Evolutionary conservation across 2,113 vertebrate species (phyloP).

Genomic region (Zosterops pallidus): DNA sequence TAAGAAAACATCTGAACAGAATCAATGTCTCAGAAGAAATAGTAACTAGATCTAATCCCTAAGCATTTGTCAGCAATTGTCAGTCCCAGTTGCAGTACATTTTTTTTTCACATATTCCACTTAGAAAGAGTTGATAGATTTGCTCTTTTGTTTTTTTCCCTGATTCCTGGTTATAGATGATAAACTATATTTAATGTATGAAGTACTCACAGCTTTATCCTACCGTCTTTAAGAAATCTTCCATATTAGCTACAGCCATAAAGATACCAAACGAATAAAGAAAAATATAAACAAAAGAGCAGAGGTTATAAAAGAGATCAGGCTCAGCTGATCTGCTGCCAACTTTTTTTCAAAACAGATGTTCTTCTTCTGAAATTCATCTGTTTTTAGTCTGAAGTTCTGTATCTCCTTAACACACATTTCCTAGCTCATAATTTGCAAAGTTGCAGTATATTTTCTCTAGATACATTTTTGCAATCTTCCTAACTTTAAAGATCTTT

Average conservation of each 20-base stretch:
- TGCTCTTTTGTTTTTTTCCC: not conserved
- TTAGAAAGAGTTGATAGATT: not conserved
- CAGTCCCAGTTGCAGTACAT: not conserved
- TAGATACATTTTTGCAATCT: not conserved
- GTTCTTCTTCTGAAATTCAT: conserved; percentile 18
- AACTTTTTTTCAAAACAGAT: conserved; percentile 26
- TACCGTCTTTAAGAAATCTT: not conserved
- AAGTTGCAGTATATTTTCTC: not conserved
- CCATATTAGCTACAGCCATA: not conserved
- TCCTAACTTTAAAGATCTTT: not conserved
- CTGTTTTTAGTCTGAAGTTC: not conserved
- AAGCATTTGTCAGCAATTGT: not conserved
- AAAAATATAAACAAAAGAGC: not conserved
- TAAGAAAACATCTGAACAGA: conserved; percentile 1
- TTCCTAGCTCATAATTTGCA: not conserved
- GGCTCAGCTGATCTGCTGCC: not conserved
- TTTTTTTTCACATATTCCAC: not conserved
- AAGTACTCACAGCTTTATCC: not conserved
- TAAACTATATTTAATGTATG: not conserved
- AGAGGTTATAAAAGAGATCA: not conserved
- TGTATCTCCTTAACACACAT: not conserved
- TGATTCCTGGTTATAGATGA: not conserved
- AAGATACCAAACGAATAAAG: conserved; percentile 8
- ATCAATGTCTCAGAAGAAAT: not conserved
- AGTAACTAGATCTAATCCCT: not conserved